Conservation (phyloP, 2,113 vertebrate species). For the Syrrhaptes paradoxus region DNA sequence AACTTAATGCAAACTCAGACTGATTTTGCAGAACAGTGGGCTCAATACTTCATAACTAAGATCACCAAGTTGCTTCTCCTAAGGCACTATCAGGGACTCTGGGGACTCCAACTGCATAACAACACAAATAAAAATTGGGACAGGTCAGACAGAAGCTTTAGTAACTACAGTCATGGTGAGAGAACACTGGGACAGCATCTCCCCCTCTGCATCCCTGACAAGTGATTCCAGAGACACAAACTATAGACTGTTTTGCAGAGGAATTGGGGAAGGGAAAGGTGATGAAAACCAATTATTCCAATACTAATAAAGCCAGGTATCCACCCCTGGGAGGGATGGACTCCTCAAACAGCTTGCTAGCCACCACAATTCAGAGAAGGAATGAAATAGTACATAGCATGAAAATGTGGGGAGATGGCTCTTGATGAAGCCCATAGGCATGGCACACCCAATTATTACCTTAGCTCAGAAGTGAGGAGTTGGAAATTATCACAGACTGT, state of each 20-base stretch:
- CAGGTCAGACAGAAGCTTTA: neutral
- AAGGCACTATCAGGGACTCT: neutral
- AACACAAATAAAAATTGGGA: neutral
- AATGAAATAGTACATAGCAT: fast-evolving
- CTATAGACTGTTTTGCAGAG: neutral
- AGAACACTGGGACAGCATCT: neutral
- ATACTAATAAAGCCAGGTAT: neutral
- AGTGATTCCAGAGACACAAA: neutral
- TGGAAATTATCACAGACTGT: neutral
- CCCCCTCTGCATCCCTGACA: neutral
- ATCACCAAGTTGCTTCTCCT: neutral
- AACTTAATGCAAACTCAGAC: neutral
- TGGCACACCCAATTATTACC: neutral
- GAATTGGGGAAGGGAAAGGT: neutral
- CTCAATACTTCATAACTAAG: neutral
- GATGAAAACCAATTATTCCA: neutral
- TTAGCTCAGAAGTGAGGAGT: neutral
- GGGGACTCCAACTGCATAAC: neutral
- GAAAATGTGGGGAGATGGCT: neutral
- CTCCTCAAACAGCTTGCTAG: neutral
- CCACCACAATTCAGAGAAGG: neutral
- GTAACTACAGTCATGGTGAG: neutral
- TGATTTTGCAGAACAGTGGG: neutral
- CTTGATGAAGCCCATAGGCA: neutral
- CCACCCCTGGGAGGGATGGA: neutral